Evolutionary conservation across 1,140 invertebrate genomes (phyloP).

Genomic region (Polyergus mexicanus): DNA sequence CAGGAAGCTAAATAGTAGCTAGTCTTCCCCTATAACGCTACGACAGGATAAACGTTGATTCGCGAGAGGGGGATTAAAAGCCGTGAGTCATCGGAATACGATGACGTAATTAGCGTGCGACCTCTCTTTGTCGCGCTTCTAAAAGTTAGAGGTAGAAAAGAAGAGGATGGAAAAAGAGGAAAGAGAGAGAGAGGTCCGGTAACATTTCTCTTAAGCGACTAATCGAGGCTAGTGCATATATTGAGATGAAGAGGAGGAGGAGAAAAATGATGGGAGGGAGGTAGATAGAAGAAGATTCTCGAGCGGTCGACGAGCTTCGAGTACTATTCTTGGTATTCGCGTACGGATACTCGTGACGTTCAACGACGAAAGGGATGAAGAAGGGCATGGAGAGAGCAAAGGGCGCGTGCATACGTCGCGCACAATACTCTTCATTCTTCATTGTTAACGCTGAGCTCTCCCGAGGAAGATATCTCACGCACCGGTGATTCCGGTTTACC

Average conservation of each 20-base stretch:
- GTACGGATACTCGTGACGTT: slow-evolving; percentile 37
- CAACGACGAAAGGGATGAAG: slow-evolving; percentile 24
- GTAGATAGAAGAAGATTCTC: neutral
- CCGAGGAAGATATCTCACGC: slow-evolving; percentile 54
- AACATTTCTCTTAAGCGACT: slow-evolving; percentile 69
- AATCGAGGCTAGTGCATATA: slow-evolving; percentile 68
- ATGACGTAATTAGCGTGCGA: slow-evolving; percentile 70
- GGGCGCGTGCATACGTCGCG: slow-evolving; percentile 63
- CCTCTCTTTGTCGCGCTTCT: slow-evolving; percentile 36
- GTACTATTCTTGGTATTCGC: slow-evolving; percentile 71
- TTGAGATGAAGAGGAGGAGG: neutral
- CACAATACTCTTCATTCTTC: slow-evolving; percentile 64
- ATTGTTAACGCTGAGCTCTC: slow-evolving; percentile 30
- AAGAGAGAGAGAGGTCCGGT: slow-evolving; percentile 57
- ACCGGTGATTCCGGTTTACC: slow-evolving; percentile 62
- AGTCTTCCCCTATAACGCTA: slow-evolving; percentile 2
- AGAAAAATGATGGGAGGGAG: neutral
- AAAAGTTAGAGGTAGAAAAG: slow-evolving; percentile 17
- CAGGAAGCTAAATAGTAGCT: slow-evolving; percentile 2
- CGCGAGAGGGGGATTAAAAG: slow-evolving; percentile 62
- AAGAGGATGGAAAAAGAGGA: neutral
- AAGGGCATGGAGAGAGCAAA: slow-evolving; percentile 48
- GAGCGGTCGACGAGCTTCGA: slow-evolving; percentile 65
- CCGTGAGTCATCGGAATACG: slow-evolving; percentile 69
- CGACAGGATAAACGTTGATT: slow-evolving; percentile 5